Evolutionary conservation across 2,888 invertebrate species (phyloP).

Genomic region (Disparrhopalites patrizii): DNA sequence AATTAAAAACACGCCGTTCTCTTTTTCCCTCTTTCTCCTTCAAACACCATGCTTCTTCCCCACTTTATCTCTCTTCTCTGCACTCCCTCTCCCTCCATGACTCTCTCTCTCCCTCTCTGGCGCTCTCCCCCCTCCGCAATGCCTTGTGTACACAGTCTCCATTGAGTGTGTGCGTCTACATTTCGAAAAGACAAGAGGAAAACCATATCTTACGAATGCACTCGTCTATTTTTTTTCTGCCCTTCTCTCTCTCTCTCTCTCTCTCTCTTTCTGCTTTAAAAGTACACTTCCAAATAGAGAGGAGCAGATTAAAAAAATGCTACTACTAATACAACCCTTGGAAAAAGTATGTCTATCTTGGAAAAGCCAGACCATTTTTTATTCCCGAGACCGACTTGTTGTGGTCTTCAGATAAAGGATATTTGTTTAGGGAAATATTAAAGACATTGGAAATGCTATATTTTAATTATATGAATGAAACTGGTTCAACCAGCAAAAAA

Average conservation of each 20-base stretch:
- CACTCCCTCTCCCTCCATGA: not conserved
- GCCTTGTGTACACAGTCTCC: not conserved
- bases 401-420: no score
- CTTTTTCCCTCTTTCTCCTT: slow-evolving; percentile 24
- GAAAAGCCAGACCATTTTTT: no score
- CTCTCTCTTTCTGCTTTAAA: not conserved
- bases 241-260: not conserved
- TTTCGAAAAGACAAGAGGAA: not conserved
- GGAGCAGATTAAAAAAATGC: slow-evolving; percentile 1
- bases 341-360: no score
- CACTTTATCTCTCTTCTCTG: slow-evolving; percentile 10
- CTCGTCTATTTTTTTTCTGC: not conserved
- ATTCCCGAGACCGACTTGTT: no score
- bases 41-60: not conserved
- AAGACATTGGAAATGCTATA: no score
- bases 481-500: no score
- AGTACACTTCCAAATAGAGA: not conserved
- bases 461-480: no score
- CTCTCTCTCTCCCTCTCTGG: slow-evolving; percentile 6
- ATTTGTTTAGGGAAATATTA: no score
- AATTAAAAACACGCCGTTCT: slow-evolving; percentile 47
- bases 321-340: no score
- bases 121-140: not conserved
- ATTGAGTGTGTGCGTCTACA: not conserved
- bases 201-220: slow-evolving; percentile 7